Conservation (phyloP, 2,888 invertebrate genomes). For the Agrenia bidenticulata region DNA sequence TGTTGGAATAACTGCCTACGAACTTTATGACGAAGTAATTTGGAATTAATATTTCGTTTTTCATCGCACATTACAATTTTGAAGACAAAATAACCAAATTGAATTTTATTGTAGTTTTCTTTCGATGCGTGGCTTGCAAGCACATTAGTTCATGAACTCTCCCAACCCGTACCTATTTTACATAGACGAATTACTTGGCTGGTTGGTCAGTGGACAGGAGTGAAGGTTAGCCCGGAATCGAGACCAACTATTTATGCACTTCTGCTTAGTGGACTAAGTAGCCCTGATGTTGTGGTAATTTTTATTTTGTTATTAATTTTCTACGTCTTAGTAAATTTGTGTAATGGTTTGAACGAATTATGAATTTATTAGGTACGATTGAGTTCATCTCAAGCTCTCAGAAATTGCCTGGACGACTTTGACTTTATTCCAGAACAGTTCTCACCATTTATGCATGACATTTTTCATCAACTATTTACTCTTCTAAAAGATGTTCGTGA, state of each 20-base stretch:
- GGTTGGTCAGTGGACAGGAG: conserved; percentile 70
- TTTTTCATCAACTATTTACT: conserved; percentile 76
- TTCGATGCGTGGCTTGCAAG: conserved; percentile 90
- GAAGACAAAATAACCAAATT: too few species aligned
- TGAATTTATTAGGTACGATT: conserved; percentile 65
- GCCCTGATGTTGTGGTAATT: conserved; percentile 77
- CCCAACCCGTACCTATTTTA: conserved; percentile 77
- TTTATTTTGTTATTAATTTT: background rate
- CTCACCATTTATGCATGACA: conserved; percentile 75
- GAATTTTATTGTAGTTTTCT: conserved; percentile 66
- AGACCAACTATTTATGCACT: conserved; percentile 79
- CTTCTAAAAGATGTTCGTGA: conserved; percentile 83
- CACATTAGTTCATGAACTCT: conserved; percentile 77
- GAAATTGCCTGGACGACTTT: conserved; percentile 85
- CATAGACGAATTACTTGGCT: conserved; percentile 81
- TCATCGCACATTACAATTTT: too few species aligned
- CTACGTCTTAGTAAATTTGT: too few species aligned
- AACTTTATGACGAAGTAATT: conserved; percentile 81
- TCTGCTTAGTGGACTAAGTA: conserved; percentile 69
- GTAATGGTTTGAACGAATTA: background rate
- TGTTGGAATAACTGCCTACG: conserved; percentile 82
- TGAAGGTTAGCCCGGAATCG: conserved; percentile 75
- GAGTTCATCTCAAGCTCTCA: conserved; percentile 80
- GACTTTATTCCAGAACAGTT: conserved; percentile 86
- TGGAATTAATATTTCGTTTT: too few species aligned